Conservation (phyloP, 2,113 vertebrate genomes). For the Probosciger aterrimus region DNA sequence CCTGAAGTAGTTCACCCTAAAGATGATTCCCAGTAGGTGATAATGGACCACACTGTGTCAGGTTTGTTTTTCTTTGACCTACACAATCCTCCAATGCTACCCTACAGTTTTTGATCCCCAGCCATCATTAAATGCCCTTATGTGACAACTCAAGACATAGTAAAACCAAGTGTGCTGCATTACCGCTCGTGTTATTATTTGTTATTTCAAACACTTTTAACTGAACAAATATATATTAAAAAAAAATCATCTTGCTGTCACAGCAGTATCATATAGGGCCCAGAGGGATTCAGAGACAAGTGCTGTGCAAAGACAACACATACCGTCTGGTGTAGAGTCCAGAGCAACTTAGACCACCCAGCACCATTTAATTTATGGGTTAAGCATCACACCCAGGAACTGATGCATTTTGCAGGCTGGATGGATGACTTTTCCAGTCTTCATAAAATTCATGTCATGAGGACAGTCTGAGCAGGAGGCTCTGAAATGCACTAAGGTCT, state of each 20-base stretch:
- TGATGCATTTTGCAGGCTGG: not conserved
- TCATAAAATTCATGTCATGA: not conserved
- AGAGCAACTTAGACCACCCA: not conserved
- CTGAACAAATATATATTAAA: not conserved
- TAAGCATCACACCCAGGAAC: not conserved
- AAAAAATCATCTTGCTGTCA: not conserved
- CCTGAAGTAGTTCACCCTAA: not conserved
- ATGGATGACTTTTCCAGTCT: not conserved
- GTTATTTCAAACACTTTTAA: not conserved
- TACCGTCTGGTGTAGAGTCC: not conserved
- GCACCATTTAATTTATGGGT: not conserved
- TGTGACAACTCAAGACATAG: rapidly evolving
- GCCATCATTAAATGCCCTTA: not conserved
- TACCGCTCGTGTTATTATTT: not conserved
- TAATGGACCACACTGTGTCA: not conserved
- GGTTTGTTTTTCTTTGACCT: not conserved
- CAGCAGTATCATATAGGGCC: not conserved
- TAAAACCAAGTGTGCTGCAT: not conserved
- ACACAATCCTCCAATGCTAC: not conserved
- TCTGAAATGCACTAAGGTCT: not conserved
- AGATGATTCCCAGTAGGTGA: not conserved
- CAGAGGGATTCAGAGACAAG: not conserved
- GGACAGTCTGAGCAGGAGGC: not conserved
- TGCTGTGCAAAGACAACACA: not conserved
- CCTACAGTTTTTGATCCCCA: not conserved